Evolutionary conservation across 1,140 invertebrate species (phyloP).

Genomic region (Whitmania pigra): DNA sequence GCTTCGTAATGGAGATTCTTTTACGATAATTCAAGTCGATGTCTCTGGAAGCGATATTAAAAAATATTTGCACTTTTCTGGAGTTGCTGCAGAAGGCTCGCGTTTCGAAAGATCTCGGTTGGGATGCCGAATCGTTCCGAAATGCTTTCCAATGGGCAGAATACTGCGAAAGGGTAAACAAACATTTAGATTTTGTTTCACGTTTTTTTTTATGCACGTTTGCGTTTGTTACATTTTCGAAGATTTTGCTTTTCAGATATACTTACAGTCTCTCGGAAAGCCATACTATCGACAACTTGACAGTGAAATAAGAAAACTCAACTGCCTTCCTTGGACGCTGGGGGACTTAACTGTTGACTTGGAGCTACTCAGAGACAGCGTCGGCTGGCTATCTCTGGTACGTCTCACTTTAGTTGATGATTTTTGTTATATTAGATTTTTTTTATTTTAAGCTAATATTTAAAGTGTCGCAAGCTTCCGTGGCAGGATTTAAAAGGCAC

Average conservation of each 20-base stretch:
- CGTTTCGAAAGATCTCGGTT: not conserved
- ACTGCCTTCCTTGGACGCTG: no score
- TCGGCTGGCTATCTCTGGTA: no score
- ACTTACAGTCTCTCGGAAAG: not conserved
- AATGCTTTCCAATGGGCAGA: not conserved
- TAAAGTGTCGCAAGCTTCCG: no score
- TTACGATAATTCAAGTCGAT: not conserved
- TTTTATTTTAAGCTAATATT: no score
- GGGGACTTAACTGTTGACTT: no score
- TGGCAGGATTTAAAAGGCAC: no score
- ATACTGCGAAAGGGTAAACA: not conserved
- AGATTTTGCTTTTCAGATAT: not conserved
- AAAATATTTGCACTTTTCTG: conserved; percentile 6
- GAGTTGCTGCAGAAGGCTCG: not conserved
- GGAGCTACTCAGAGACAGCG: no score
- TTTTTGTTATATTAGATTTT: no score
- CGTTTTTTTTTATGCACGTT: not conserved
- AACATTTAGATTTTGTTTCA: not conserved
- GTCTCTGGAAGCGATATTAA: conserved; percentile 1
- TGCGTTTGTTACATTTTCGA: not conserved
- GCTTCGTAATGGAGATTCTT: not conserved
- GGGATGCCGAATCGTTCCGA: not conserved
- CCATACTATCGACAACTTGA: not conserved
- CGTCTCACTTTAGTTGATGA: no score
- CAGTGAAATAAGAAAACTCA: not conserved